A percentile compares a stretch with the other conserved stretches of the same genome.
phyloP scores from a whole-genome alignment of 2,797 vertebrate genomes.

The Phrynocephalus forsythii region DNA sequence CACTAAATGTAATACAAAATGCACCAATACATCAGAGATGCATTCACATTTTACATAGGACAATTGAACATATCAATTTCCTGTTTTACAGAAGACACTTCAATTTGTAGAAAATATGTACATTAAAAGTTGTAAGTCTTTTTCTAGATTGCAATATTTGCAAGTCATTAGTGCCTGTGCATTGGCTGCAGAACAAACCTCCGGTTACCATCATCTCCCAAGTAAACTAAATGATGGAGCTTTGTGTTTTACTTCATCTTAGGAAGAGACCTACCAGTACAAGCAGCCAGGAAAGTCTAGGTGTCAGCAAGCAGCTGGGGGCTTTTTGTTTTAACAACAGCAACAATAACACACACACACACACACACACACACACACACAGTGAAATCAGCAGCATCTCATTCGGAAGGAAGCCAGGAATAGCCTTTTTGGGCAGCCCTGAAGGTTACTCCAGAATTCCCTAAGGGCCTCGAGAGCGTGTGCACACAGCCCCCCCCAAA shows the following conservation, averaged over 20 bases:
- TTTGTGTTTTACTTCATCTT: neutral
- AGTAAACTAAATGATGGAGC: neutral
- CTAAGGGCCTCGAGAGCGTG: fast-evolving
- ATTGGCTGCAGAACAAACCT: neutral
- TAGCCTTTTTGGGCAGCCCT: neutral
- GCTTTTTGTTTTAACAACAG: too few relatives aligned
- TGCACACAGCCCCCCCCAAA: neutral
- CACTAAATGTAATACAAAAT: too few relatives aligned
- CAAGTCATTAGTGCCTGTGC: neutral
- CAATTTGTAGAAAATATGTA: too few relatives aligned
- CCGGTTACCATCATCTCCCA: too few relatives aligned
- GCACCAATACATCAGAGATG: too few relatives aligned
- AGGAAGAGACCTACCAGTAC: neutral
- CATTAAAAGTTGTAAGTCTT: too few relatives aligned
- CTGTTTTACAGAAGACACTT: neutral
- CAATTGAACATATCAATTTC: too few relatives aligned
- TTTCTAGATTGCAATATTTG: neutral
- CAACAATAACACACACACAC: neutral
- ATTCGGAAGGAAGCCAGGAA: neutral
- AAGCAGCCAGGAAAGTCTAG: neutral
- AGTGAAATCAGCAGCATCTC: neutral
- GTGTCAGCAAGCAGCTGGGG: too few relatives aligned
- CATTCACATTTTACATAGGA: too few relatives aligned
- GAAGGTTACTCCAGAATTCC: neutral
- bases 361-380: too few relatives aligned